Evolutionary conservation across 2,888 invertebrate species (phyloP).

Genomic region (Drosophila nr. fundita): DNA sequence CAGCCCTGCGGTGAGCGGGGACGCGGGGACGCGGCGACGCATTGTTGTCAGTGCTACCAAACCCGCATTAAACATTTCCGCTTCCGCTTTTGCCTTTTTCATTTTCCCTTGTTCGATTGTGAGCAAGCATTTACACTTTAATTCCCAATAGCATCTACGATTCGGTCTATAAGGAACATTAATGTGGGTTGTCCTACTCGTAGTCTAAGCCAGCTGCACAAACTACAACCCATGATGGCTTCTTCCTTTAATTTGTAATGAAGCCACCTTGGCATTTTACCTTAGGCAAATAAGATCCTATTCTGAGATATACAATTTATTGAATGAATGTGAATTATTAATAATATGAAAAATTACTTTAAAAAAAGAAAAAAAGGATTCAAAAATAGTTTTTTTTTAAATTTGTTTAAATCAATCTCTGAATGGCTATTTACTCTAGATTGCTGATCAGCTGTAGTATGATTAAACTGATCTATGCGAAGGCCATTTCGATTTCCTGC

Average conservation of each 20-base stretch:
- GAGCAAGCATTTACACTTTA: conserved; percentile 41
- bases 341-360: background rate
- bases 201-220: conserved; percentile 7
- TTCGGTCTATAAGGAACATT: conserved; percentile 13
- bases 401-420: background rate
- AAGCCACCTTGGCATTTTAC: background rate
- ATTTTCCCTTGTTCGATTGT: conserved; percentile 26
- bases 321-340: background rate
- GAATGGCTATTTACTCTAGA: background rate
- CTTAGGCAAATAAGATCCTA: background rate
- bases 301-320: background rate
- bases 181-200: conserved; percentile 3
- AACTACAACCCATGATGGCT: background rate
- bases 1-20: conserved; percentile 15
- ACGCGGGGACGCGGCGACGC: conserved; percentile 28
- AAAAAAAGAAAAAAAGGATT: background rate
- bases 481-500: conserved; percentile 16
- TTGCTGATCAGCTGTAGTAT: background rate
- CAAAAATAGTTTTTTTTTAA: background rate
- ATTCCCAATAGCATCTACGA: conserved; percentile 37
- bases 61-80: conserved; percentile 68
- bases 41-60: conserved; percentile 35
- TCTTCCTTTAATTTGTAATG: background rate
- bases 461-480: background rate
- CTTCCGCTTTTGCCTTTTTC: conserved; percentile 48